A percentile compares a stretch with the other conserved stretches of the same genome.
These are phyloP conservation scores for Hestina assimilis DNA, from an alignment of 1,140 invertebrate genomes.

Conservation along the genomic window DNA sequence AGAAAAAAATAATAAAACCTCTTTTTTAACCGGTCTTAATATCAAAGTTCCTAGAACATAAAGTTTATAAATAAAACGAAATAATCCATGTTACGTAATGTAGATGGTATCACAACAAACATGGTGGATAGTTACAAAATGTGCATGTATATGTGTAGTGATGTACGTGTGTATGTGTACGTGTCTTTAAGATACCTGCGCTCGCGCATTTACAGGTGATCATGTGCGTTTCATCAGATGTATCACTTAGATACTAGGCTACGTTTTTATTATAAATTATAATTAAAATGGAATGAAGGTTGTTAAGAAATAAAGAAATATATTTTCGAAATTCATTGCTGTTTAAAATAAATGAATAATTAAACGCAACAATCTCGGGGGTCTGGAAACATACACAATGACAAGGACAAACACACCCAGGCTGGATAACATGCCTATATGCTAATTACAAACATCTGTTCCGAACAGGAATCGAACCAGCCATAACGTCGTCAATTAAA, in stretches of 20 bases:
- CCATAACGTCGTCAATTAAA: too few relatives aligned
- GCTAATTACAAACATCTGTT: too few relatives aligned
- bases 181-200: constrained; percentile 48
- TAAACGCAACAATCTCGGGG: too few relatives aligned
- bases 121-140: constrained; percentile 33
- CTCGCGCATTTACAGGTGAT: constrained; percentile 47
- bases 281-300: too few relatives aligned
- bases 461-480: too few relatives aligned
- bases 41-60: constrained; percentile 14
- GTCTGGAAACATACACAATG: too few relatives aligned
- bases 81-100: constrained; percentile 27
- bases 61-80: constrained; percentile 27
- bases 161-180: constrained; percentile 19
- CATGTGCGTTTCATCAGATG: constrained; percentile 30
- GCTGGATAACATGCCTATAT: too few relatives aligned
- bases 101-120: constrained; percentile 36
- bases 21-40: constrained; percentile 4
- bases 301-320: too few relatives aligned
- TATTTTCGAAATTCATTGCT: too few relatives aligned
- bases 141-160: constrained; percentile 15
- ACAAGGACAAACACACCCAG: too few relatives aligned
- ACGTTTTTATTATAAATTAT: background rate
- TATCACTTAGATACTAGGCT: background rate
- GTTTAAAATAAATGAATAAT: too few relatives aligned
- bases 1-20: constrained; percentile 5